These are phyloP conservation scores for Epicauta chinensis DNA, from an alignment of 1,140 invertebrate species.

Conservation along the genomic window DNA sequence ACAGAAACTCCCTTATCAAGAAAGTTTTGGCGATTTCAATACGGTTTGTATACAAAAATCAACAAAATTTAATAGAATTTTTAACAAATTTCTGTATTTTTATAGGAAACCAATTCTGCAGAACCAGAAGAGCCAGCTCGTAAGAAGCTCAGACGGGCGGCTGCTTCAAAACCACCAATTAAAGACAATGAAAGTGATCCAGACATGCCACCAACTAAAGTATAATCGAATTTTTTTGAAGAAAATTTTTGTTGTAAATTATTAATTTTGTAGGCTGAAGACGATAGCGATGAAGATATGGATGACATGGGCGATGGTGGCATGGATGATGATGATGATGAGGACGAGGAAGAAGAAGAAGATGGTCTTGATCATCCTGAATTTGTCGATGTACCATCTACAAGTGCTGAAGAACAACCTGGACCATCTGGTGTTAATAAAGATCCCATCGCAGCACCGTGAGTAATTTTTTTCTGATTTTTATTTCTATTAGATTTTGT, in stretches of 20 bases:
- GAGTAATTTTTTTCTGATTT: conserved; percentile 43
- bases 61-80: no score
- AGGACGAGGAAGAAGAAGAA: conserved; percentile 19
- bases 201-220: conserved; percentile 8
- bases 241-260: background rate
- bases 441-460: conserved; percentile 50
- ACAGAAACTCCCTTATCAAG: conserved; percentile 24
- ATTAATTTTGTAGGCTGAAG: conserved; percentile 30
- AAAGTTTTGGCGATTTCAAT: conserved; percentile 9
- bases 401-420: conserved; percentile 47
- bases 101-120: background rate
- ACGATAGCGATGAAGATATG: conserved; percentile 30
- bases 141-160: conserved; percentile 29
- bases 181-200: conserved; percentile 7
- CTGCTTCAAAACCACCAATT: conserved; percentile 27
- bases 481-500: conserved; percentile 3
- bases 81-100: no score
- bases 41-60: no score
- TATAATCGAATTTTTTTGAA: background rate
- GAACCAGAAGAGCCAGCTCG: conserved; percentile 27
- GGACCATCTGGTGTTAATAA: conserved; percentile 52
- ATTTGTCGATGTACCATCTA: conserved; percentile 46
- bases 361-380: conserved; percentile 35
- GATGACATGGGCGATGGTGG: conserved; percentile 9
- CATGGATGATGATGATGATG: conserved; percentile 25